Conservation (phyloP, 2,797 vertebrate species). For the Dipus sagitta region DNA sequence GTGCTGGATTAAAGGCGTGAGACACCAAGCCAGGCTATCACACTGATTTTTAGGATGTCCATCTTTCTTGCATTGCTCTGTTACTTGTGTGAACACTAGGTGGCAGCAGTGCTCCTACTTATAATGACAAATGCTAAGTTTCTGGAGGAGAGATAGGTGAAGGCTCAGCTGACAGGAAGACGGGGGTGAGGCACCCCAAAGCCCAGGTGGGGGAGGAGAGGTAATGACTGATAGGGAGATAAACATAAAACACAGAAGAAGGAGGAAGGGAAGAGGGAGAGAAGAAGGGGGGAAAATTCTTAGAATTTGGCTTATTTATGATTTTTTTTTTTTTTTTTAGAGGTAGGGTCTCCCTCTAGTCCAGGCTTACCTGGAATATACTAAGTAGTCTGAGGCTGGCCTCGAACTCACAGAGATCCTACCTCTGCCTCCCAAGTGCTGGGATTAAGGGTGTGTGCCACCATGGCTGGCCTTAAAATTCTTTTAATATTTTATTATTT, state of each 20-base stretch:
- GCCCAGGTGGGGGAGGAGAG: too few species aligned
- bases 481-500: too few species aligned
- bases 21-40: neutral
- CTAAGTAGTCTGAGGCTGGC: too few species aligned
- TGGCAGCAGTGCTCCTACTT: constrained; percentile 63
- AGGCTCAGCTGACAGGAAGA: neutral
- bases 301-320: neutral
- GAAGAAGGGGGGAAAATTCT: neutral
- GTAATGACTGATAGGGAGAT: neutral
- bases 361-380: too few species aligned
- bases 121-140: neutral
- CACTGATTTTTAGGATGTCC: neutral
- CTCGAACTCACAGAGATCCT: too few species aligned
- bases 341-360: too few species aligned
- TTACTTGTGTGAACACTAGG: constrained; percentile 61
- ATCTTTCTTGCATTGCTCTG: neutral
- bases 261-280: neutral
- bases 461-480: too few species aligned
- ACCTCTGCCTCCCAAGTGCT: too few species aligned
- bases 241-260: neutral
- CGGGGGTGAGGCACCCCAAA: neutral
- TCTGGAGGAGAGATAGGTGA: neutral
- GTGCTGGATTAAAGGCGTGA: too few species aligned
- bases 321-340: too few species aligned
- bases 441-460: too few species aligned